phyloP scores from a whole-genome alignment of 2,113 vertebrate species.

The Rousettus leschenaultii region DNA sequence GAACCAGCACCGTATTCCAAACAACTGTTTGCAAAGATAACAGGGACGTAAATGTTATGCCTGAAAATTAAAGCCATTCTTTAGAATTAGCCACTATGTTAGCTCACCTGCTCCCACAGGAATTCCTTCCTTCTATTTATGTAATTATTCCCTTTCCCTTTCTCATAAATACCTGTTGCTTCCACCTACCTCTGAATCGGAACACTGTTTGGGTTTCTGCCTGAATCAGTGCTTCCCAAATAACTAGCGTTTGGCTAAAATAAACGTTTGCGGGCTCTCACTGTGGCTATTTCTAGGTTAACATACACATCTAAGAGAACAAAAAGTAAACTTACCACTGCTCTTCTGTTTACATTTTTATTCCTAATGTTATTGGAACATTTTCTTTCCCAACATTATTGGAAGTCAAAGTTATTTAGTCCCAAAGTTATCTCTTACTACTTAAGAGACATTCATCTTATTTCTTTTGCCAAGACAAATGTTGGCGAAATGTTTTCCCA shows the following conservation, averaged over 20 bases:
- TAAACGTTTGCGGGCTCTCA: not conserved
- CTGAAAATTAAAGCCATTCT: not conserved
- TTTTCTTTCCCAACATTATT: not conserved
- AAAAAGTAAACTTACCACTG: not conserved
- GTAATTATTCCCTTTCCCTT: not conserved
- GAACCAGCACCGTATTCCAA: not conserved
- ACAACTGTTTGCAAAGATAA: not conserved
- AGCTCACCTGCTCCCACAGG: not conserved
- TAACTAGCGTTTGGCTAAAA: not conserved
- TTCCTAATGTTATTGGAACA: not conserved
- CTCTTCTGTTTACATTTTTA: not conserved
- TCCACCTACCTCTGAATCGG: not conserved
- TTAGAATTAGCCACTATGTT: not conserved
- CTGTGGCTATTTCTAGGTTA: not conserved
- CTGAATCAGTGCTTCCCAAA: not conserved
- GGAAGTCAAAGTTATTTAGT: not conserved
- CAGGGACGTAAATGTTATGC: not conserved
- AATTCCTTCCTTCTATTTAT: not conserved
- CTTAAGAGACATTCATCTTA: not conserved
- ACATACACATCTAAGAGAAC: not conserved
- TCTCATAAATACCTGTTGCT: not conserved
- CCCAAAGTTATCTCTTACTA: not conserved
- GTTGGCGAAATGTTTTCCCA: not conserved
- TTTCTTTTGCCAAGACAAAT: not conserved
- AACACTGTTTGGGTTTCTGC: not conserved